A percentile compares a stretch with the other conserved stretches of the same genome.
Evolutionary conservation across 2,888 invertebrate genomes (phyloP).

Genomic region (Argyresthia albistria): DNA sequence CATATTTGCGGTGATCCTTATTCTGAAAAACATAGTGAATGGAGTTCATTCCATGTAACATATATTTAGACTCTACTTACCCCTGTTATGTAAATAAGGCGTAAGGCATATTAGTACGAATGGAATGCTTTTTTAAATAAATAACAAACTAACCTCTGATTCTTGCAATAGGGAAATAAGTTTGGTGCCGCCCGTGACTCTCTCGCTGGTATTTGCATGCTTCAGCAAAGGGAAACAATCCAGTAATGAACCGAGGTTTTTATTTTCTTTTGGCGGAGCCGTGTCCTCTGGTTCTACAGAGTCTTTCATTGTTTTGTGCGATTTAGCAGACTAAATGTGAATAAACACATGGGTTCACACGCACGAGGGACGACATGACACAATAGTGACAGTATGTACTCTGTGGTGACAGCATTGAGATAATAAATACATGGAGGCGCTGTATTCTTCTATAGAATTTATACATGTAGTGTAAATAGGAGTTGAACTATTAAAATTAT

Average conservation of each 20-base stretch:
- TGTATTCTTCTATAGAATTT: too few relatives aligned
- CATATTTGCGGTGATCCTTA: conserved; percentile 76
- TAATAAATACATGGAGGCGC: too few relatives aligned
- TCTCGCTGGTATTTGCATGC: conserved; percentile 42
- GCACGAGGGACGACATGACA: background rate
- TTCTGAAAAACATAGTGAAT: conserved; percentile 45
- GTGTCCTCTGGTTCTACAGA: conserved; percentile 20
- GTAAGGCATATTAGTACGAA: too few relatives aligned
- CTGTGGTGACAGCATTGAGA: too few relatives aligned
- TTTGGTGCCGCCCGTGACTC: conserved; percentile 50
- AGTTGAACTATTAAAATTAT: too few relatives aligned
- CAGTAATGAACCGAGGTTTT: conserved; percentile 45
- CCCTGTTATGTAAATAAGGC: too few relatives aligned
- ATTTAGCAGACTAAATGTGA: background rate
- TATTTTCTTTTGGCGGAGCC: conserved; percentile 21
- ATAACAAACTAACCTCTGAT: conserved; percentile 42
- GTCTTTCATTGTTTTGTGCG: conserved; percentile 37
- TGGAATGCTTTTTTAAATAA: background rate
- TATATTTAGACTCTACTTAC: too few relatives aligned
- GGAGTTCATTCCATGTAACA: background rate
- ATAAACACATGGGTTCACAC: background rate
- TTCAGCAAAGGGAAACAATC: conserved; percentile 56
- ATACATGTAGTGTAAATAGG: too few relatives aligned
- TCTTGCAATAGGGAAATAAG: conserved; percentile 47
- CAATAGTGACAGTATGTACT: too few relatives aligned